Percentiles rank a stretch among this genome's conserved stretches.
phyloP scores from a whole-genome alignment of 2,797 vertebrate species.

The Erpetoichthys calabaricus region DNA sequence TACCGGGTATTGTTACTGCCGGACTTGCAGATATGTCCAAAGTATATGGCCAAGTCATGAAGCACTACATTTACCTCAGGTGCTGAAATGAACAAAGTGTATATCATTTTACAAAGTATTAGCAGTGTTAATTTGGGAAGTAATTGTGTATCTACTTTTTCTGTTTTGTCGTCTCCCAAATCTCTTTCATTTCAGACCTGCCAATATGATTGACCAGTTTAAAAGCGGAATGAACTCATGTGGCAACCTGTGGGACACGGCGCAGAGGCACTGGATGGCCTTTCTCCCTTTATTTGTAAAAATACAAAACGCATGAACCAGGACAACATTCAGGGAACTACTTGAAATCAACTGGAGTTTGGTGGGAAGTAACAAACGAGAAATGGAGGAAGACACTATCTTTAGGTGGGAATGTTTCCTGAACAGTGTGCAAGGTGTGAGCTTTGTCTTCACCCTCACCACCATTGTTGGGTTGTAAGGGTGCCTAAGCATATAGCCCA shows the following conservation, averaged over 20 bases:
- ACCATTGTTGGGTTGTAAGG: too few relatives aligned
- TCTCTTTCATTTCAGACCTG: conserved; percentile 26
- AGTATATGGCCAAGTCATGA: conserved; percentile 20
- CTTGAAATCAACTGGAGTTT: conserved; percentile 33
- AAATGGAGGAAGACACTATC: conserved; percentile 24
- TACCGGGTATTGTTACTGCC: conserved; percentile 28
- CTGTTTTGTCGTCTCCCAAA: not conserved
- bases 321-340: conserved; percentile 26
- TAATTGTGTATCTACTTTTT: not conserved
- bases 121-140: not conserved
- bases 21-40: conserved; percentile 22
- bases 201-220: conserved; percentile 44
- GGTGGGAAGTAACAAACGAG: conserved; percentile 10
- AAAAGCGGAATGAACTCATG: conserved; percentile 39
- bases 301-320: conserved; percentile 16
- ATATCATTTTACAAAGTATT: not conserved
- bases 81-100: conserved; percentile 4
- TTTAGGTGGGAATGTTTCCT: conserved; percentile 34
- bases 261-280: conserved; percentile 28
- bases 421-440: conserved; percentile 26
- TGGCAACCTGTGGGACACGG: conserved; percentile 37
- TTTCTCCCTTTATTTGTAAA: conserved; percentile 45
- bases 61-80: conserved; percentile 30
- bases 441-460: too few relatives aligned
- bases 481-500: too few relatives aligned